phyloP scores from a whole-genome alignment of 2,113 vertebrate genomes.

The Empidonax alnorum region DNA sequence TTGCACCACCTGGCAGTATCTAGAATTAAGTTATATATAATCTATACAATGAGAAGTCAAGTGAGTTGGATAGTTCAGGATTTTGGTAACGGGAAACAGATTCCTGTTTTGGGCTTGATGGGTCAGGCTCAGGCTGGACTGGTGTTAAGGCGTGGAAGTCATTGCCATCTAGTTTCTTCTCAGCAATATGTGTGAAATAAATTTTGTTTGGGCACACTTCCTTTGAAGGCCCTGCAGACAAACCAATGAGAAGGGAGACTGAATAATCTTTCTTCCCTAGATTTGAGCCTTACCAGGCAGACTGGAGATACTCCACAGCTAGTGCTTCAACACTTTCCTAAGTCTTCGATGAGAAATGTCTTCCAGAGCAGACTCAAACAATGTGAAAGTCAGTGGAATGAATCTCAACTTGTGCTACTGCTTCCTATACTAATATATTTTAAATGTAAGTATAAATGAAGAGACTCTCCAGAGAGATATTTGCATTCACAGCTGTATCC shows the following conservation, averaged over 20 bases:
- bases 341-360: not conserved
- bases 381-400: not conserved
- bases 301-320: not conserved
- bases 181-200: not conserved
- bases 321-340: not conserved
- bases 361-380: not conserved
- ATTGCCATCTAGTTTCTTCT: not conserved
- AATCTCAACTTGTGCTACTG: not conserved
- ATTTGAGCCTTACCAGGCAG: not conserved
- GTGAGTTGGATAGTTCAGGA: not conserved
- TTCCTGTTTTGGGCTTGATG: not conserved
- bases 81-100: conserved; percentile 15
- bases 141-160: not conserved
- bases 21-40: conserved; percentile 26
- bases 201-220: not conserved
- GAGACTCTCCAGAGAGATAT: not conserved
- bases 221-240: not conserved
- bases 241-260: not conserved
- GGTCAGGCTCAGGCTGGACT: not conserved
- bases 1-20: not conserved
- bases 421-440: not conserved
- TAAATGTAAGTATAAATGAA: not conserved
- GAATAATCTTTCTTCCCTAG: not conserved
- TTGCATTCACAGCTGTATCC: not conserved
- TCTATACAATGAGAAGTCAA: conserved; percentile 10